Conservation (phyloP, 2,888 invertebrate genomes). For the Alentia gelatinosa region DNA sequence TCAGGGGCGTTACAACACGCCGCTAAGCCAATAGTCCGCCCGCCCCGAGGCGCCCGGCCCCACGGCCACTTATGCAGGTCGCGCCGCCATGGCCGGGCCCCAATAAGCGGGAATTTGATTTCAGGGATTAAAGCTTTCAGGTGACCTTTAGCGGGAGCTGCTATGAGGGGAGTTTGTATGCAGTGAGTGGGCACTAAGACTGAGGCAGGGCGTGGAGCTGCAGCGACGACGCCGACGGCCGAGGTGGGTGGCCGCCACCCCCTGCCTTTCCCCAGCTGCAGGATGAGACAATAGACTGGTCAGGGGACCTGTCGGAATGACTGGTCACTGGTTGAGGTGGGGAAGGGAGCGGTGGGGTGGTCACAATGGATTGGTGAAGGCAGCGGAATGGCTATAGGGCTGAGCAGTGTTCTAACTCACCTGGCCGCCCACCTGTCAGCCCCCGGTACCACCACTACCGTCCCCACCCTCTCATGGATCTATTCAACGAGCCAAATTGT, state of each 20-base stretch:
- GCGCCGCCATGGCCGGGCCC: not conserved
- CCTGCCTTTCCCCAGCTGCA: not conserved
- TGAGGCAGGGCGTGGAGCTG: not conserved
- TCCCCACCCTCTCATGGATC: not conserved
- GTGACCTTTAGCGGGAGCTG: not conserved
- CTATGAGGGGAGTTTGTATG: not conserved
- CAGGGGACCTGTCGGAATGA: not conserved
- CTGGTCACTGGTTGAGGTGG: not conserved
- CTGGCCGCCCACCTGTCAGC: not conserved
- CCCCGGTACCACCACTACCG: not conserved
- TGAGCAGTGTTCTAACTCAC: not conserved
- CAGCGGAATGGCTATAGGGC: not conserved
- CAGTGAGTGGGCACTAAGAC: not conserved
- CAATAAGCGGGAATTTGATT: slow-evolving; percentile 22
- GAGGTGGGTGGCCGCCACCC: not conserved
- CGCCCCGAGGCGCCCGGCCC: too few relatives aligned
- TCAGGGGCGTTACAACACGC: too few relatives aligned
- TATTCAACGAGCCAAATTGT: not conserved
- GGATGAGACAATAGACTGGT: not conserved
- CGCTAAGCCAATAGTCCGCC: too few relatives aligned
- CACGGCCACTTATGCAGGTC: not conserved
- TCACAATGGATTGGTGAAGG: not conserved
- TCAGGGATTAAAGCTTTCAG: not conserved
- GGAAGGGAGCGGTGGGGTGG: not conserved
- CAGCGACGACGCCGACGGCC: too few relatives aligned